Percentiles rank a stretch among this genome's conserved stretches.
phyloP scores from a whole-genome alignment of 2,888 invertebrate genomes.

The Liposcelis brunnea region DNA sequence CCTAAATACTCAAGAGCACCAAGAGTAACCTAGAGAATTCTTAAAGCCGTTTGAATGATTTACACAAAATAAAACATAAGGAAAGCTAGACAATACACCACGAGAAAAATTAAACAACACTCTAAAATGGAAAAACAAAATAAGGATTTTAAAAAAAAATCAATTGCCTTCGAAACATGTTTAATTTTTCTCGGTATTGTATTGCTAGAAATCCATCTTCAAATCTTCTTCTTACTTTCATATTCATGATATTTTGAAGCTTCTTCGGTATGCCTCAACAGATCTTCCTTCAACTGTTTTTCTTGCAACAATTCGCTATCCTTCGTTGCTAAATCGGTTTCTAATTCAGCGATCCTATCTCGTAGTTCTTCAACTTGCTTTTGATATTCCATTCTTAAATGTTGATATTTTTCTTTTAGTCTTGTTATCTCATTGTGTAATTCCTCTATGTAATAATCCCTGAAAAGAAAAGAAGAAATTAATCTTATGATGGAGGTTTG shows the following conservation, averaged over 20 bases:
- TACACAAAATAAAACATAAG: too few species aligned
- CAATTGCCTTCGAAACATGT: too few species aligned
- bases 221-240: slow-evolving; percentile 37
- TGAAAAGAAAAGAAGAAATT: slow-evolving; percentile 20
- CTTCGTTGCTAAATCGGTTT: slow-evolving; percentile 24
- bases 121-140: too few species aligned
- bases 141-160: too few species aligned
- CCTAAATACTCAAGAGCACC: too few species aligned
- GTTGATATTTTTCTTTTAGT: slow-evolving; percentile 40
- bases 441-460: slow-evolving; percentile 63
- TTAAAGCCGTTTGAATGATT: too few species aligned
- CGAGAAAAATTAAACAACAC: too few species aligned
- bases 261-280: slow-evolving; percentile 31
- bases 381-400: slow-evolving; percentile 23
- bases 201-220: too few species aligned
- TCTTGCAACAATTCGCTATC: slow-evolving; percentile 40
- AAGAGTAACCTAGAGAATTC: too few species aligned
- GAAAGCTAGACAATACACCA: too few species aligned
- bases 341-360: slow-evolving; percentile 22
- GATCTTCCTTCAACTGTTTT: slow-evolving; percentile 34
- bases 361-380: slow-evolving; percentile 23
- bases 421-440: slow-evolving; percentile 58
- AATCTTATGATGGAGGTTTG: background rate
- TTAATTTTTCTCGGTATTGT: too few species aligned
- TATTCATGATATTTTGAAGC: slow-evolving; percentile 32